phyloP scores from a whole-genome alignment of 2,113 vertebrate species.

The Aegithalos caudatus region DNA sequence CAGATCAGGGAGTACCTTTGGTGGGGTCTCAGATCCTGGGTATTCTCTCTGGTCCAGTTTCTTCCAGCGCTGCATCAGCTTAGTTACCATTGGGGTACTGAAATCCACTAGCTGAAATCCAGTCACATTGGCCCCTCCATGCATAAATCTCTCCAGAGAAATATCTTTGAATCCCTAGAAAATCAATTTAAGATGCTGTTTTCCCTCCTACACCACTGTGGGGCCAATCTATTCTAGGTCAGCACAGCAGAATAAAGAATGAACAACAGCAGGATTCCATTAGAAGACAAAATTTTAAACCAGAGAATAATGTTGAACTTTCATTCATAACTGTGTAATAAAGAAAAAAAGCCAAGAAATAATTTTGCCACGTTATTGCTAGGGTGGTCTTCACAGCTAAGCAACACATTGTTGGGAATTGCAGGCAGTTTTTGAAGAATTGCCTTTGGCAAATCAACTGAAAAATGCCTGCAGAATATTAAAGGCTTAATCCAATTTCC shows the following conservation, averaged over 20 bases:
- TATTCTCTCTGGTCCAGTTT: slow-evolving; percentile 98
- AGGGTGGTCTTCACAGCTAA: neutral
- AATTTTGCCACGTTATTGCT: neutral
- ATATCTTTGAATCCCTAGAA: slow-evolving; percentile 97
- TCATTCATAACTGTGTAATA: neutral
- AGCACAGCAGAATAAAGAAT: neutral
- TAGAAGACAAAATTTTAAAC: neutral
- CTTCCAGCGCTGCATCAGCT: slow-evolving; percentile 99
- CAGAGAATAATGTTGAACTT: neutral
- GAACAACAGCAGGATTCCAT: neutral
- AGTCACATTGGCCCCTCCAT: slow-evolving; percentile 96
- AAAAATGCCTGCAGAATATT: slow-evolving; percentile 1
- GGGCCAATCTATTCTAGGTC: neutral
- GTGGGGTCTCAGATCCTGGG: slow-evolving; percentile 93
- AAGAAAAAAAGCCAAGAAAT: neutral
- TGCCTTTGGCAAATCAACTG: neutral
- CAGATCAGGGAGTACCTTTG: slow-evolving; percentile 80
- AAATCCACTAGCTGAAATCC: slow-evolving; percentile 99
- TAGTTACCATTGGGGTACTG: slow-evolving; percentile 91
- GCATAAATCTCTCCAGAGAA: slow-evolving; percentile 96
- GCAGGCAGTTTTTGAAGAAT: neutral
- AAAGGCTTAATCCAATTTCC: neutral
- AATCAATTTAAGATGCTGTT: slow-evolving; percentile 35
- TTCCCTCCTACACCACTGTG: neutral
- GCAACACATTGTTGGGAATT: neutral